Evolutionary conservation across 1,140 invertebrate genomes (phyloP).

Genomic region (Neomicropteryx cornuta): DNA sequence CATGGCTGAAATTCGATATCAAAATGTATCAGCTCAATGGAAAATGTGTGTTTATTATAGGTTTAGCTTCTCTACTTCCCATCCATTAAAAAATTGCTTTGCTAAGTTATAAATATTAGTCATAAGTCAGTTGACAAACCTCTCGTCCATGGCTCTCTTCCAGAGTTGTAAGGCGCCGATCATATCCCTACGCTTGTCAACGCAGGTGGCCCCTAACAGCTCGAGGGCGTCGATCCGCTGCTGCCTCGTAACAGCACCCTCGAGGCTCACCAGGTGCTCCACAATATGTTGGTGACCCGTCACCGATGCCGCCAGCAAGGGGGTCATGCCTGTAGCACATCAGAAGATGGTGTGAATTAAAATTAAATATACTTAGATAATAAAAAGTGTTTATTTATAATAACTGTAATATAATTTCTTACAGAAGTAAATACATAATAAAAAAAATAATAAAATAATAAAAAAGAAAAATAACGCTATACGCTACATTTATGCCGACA

Average conservation of each 20-base stretch:
- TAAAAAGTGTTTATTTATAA: neutral
- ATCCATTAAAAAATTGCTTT: no score
- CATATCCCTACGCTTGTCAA: slow-evolving; percentile 94
- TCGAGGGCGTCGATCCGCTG: slow-evolving; percentile 87
- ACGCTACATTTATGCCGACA: no score
- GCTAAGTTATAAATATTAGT: no score
- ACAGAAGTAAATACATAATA: neutral
- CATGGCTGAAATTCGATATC: no score
- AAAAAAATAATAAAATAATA: no score
- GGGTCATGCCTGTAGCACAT: slow-evolving; percentile 73
- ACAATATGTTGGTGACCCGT: slow-evolving; percentile 88
- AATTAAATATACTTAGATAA: slow-evolving; percentile 4
- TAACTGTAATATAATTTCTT: no score
- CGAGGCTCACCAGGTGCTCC: slow-evolving; percentile 71
- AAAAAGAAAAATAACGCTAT: no score
- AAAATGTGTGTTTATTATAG: no score
- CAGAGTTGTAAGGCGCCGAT: slow-evolving; percentile 77
- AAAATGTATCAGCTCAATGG: no score
- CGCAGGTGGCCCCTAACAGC: slow-evolving; percentile 88
- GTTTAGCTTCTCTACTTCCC: no score
- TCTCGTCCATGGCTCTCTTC: slow-evolving; percentile 79
- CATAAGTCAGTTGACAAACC: no score
- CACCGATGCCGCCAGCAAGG: slow-evolving; percentile 82
- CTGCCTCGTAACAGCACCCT: slow-evolving; percentile 51
- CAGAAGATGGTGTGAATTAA: slow-evolving; percentile 2